Conservation (phyloP, 2,888 invertebrate genomes). For the Drosophila neonasuta region DNA sequence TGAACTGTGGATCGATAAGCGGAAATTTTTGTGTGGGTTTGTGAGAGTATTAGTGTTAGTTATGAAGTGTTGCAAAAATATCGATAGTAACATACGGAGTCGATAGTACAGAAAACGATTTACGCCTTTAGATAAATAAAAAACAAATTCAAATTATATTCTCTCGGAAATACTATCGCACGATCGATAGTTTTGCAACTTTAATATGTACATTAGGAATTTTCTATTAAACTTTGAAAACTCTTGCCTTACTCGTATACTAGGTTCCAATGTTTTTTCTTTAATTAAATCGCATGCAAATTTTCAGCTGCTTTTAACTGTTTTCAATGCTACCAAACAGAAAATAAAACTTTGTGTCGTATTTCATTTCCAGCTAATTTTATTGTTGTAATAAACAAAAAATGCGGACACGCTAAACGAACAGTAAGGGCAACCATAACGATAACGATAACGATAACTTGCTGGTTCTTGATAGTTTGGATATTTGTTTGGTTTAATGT, state of each 20-base stretch:
- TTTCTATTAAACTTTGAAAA: slow-evolving; percentile 3
- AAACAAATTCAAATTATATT: not conserved
- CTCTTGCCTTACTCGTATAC: slow-evolving; percentile 26
- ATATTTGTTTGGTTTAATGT: not conserved
- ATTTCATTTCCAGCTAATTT: slow-evolving; percentile 30
- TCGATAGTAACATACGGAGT: not conserved
- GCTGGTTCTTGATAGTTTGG: slow-evolving; percentile 30
- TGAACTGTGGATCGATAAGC: slow-evolving; percentile 30
- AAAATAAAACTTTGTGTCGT: slow-evolving; percentile 17
- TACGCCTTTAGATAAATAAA: no score
- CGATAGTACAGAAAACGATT: not conserved
- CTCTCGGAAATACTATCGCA: not conserved
- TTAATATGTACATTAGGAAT: not conserved
- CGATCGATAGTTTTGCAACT: slow-evolving; percentile 6
- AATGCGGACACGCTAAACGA: slow-evolving; percentile 31
- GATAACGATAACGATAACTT: slow-evolving; percentile 46
- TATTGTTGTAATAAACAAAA: slow-evolving; percentile 9
- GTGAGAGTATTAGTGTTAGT: slow-evolving; percentile 4
- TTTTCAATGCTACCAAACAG: slow-evolving; percentile 24
- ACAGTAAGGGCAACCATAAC: slow-evolving; percentile 31
- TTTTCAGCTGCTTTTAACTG: slow-evolving; percentile 24
- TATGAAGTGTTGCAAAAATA: not conserved
- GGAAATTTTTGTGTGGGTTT: slow-evolving; percentile 20
- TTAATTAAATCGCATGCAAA: slow-evolving; percentile 45
- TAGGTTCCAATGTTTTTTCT: slow-evolving; percentile 32